These are phyloP conservation scores for Acipenser oxyrinchus DNA, from an alignment of 2,797 vertebrate genomes.

Conservation along the genomic window DNA sequence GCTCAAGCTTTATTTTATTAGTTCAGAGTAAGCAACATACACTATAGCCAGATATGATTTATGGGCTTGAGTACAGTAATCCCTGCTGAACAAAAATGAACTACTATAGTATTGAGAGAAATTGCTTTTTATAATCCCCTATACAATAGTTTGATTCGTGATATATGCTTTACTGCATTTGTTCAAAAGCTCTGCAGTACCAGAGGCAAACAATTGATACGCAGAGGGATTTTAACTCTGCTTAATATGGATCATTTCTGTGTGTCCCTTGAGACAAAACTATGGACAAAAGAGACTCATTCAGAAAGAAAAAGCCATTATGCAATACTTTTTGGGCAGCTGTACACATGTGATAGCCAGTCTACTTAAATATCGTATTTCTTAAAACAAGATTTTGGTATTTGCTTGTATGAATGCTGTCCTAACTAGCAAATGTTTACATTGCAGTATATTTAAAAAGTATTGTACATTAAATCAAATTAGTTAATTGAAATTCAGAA, in stretches of 20 bases:
- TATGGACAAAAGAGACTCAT: constrained; percentile 57
- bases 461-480: constrained; percentile 4
- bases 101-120: too few species aligned
- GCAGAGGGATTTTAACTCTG: too few species aligned
- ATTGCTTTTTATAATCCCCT: too few species aligned
- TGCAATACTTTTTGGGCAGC: constrained; percentile 56
- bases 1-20: constrained; percentile 18
- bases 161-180: too few species aligned
- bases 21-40: constrained; percentile 21
- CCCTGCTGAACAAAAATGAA: too few species aligned
- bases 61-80: constrained; percentile 20
- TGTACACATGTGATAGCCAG: constrained; percentile 32
- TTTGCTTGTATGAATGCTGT: neutral
- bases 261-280: neutral
- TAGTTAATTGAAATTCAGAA: neutral
- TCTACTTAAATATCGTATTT: neutral
- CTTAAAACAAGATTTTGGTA: constrained; percentile 9
- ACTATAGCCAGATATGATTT: constrained; percentile 23
- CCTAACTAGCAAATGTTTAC: neutral
- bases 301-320: constrained; percentile 43
- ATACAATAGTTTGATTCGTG: too few species aligned
- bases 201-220: too few species aligned
- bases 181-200: too few species aligned
- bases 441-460: neutral
- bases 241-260: too few species aligned